phyloP scores from a whole-genome alignment of 2,797 vertebrate species.

The Chaetophractus vellerosus region DNA sequence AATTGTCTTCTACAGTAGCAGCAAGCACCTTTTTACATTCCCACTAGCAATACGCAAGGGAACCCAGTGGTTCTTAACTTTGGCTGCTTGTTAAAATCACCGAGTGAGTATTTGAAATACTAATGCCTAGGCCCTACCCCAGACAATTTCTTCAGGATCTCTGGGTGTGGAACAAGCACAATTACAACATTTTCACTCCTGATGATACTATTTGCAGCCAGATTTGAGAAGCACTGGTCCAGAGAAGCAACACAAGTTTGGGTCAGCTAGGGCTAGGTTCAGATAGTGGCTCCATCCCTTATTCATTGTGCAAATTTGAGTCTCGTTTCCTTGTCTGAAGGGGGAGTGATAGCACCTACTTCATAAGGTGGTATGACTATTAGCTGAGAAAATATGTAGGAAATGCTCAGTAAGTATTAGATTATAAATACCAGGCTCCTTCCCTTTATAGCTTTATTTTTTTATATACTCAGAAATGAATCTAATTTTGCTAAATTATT shows the following conservation, averaged over 20 bases:
- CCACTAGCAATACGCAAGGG: not conserved
- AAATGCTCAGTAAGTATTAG: slow-evolving; percentile 49
- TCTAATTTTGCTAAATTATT: slow-evolving; percentile 86
- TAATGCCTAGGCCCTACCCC: not conserved
- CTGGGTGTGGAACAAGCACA: not conserved
- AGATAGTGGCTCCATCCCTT: not conserved
- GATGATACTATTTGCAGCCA: not conserved
- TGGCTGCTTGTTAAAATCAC: not conserved
- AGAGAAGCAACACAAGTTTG: not conserved
- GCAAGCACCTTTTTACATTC: not conserved
- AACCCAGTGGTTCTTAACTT: not conserved
- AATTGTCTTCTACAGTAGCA: not conserved
- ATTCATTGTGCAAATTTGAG: not conserved
- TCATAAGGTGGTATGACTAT: slow-evolving; percentile 25
- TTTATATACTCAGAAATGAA: slow-evolving; percentile 30
- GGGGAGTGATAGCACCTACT: not conserved
- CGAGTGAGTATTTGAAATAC: not conserved
- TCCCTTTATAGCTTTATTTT: not conserved
- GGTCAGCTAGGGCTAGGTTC: not conserved
- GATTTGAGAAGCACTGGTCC: not conserved
- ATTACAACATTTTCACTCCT: not conserved
- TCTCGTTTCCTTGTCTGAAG: slow-evolving; percentile 3
- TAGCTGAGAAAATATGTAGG: not conserved
- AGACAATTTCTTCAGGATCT: not conserved
- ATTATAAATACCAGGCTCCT: slow-evolving; percentile 16